Base-by-base conservation (phyloP, 1,140 invertebrate species). In the Ceratosolen solmsi region DNA sequence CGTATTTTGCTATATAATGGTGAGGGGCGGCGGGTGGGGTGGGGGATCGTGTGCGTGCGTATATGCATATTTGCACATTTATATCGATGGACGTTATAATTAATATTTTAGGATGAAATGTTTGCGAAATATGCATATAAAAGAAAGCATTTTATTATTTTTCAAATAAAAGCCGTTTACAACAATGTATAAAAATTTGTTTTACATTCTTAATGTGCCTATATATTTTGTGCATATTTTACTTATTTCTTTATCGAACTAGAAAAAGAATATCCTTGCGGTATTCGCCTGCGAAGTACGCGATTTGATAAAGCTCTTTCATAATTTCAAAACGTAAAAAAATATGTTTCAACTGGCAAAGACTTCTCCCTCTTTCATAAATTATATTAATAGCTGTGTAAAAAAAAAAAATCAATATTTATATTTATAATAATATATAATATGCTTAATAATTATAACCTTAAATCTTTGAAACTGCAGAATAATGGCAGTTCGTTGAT, bases 231-330 rank as follows among this genome's bases (percentile, higher is more conserved):
- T 58, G 51, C 77, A 60, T 33, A 76, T 60, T 27, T 76, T 38
- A 41, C 49, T 74, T 63, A 33, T 33, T 60, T 30, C 38, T 63
- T 33, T 36, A 46, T 77, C 27, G 46, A 68, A 38, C 63, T 30
- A 70, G n/a, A 51, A 65, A 75, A 75, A 73, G 17, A 81, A 75
- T 81, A 81, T 75, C 33, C 33, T 77, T 75, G 71, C 82, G 76
- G 58, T 79, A 83, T 83, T 83, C 82, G 82, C 82, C 82, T 83
- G 77, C 82, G 82, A 83, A 83, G 46, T 82, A 65, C 81, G 56
- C 70, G 41, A 38, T 78, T 82, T 78, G 41, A 82, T 76, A 77
- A 82, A 82, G 80, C 80, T 77, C 65, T 79, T 56, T 63, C 33
- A 70, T 56, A 70, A 75, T 81, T 81, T 76, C 25, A 80, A 74